Evolutionary conservation across 2,113 vertebrate genomes (phyloP).

Genomic region (Calonectris borealis): DNA sequence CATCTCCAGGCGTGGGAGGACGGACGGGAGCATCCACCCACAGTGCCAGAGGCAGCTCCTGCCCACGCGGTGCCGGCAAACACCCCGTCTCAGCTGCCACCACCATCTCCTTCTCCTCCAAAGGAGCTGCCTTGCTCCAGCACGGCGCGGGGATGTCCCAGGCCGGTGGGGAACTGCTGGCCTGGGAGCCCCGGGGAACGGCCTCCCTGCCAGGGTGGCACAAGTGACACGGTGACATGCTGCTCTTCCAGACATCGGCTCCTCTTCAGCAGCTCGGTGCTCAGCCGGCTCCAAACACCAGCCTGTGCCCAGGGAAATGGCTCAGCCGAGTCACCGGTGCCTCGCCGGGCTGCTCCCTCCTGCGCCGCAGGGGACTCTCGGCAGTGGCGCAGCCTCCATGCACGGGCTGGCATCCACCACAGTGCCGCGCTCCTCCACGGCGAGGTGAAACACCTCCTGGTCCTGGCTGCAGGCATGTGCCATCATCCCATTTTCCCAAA

Average conservation of each 20-base stretch:
- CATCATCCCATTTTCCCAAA: neutral
- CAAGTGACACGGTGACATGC: neutral
- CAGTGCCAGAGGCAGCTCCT: conserved; percentile 2
- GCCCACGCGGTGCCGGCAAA: neutral
- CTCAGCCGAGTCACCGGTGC: neutral
- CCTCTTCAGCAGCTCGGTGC: neutral
- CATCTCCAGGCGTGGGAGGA: neutral
- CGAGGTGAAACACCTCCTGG: fast-evolving
- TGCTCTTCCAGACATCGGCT: neutral
- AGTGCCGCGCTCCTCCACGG: fast-evolving
- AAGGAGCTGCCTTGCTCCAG: neutral
- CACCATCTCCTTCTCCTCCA: neutral
- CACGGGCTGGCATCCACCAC: neutral
- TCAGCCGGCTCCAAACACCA: neutral
- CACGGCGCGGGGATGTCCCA: fast-evolving
- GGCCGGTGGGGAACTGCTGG: neutral
- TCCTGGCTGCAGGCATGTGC: neutral
- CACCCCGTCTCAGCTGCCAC: neutral
- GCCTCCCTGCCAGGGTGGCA: neutral
- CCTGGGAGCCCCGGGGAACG: neutral
- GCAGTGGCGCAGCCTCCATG: neutral
- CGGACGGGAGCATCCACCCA: neutral
- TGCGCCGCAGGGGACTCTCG: neutral
- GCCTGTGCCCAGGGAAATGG: neutral
- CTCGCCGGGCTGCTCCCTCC: neutral